Evolutionary conservation across 2,888 invertebrate genomes (phyloP), one percentile per base, ranked within the genome.

Genomic region (Pyrocoelia pectoralis): DNA sequence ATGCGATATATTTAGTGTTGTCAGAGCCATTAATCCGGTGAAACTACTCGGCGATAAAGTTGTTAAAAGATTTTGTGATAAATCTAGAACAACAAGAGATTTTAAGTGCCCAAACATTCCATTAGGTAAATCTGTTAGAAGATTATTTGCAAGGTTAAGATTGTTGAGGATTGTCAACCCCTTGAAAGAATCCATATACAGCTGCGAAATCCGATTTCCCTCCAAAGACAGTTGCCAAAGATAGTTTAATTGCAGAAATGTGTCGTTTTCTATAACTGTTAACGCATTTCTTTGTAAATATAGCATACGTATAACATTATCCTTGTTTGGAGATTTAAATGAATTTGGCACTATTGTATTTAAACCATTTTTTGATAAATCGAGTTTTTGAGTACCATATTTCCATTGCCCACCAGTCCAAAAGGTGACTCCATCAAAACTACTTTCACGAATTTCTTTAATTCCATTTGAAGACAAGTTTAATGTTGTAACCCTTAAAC

Each of bases 381-480:
- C 59, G 1, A 64, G 17, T 10, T 43, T n/a, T 19, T 61, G 61
- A 5, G 18, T 28, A n/a, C 24, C 13, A 10, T n/a, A 24, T 12
- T 38, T 57, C 55, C 56, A 56, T 14, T 51, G 55, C 17, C 55
- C 41, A 17, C 50, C 58, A 4, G 12, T 2, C 64, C 64, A 60
- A 51, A 65, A 65, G 9, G n/a, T 57, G 1, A 41, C 51, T 1
- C 61, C 19, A 2, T 58, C 49, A 24, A 65, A 58, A 13, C 48
- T 18, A 19, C 57, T 41, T 40, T 28, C n/a, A 1, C 48, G 9
- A 18, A 65, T 40, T 19, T 51, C 38, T 9, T n/a, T 33, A 18
- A 65, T 58, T 58, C 43, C 40, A 24, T 65, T 65, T 9, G 12
- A 50, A 9, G 65, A 61, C n/a, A 61, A 43, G 38, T 65, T 61